Base-by-base conservation (phyloP, 2,113 vertebrate species). In the Paracanthobrama guichenoti region DNA sequence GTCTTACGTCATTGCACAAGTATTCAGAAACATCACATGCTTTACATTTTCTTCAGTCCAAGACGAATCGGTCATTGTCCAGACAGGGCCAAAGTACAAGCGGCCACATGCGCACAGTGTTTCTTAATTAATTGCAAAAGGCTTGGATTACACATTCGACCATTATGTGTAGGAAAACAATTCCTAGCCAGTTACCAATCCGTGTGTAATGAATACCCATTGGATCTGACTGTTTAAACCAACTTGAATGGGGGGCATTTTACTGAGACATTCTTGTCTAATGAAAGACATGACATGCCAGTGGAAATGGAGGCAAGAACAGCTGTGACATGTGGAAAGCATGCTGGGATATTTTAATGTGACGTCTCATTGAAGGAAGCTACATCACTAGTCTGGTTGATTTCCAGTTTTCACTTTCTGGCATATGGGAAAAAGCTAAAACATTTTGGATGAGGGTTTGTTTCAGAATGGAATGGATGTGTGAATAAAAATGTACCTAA, bases 41-140 rank as follows among this genome's bases (percentile, higher is more conserved):
- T 85, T 84, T 46, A 48, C 13, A 59, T 24, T 35, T 81, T 48
- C 35, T 95, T 95, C 94, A 94, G 93, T 94, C 93, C 93, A 92
- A 92, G 93, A 89, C 94, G 92, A 96, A 97, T 96, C 94, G 96
- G 94, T 93, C 93, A 55, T 90, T 94, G 94, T 95, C 96, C 95
- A 95, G 82, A 91, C 93, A 93, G 96, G 95, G 94, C 95, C 95
- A 94, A 94, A 94, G 94, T 95, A 96, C 95, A 96, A 96, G 94
- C 96, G 96, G 96, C 96, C 95, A 95, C 95, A 94, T 93, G 92
- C 93, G 93, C 89, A 92, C 95, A 95, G 93, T 96, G 95, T 97
- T 42, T 95, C 97, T 96, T 97, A 96, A 97, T 97, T 97, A 97
- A 97, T 96, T 96, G 95, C 95, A 96, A 96, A 96, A 95, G 94